Evolutionary conservation across 2,797 vertebrate species (phyloP).

Genomic region (Esox masquinongy): DNA sequence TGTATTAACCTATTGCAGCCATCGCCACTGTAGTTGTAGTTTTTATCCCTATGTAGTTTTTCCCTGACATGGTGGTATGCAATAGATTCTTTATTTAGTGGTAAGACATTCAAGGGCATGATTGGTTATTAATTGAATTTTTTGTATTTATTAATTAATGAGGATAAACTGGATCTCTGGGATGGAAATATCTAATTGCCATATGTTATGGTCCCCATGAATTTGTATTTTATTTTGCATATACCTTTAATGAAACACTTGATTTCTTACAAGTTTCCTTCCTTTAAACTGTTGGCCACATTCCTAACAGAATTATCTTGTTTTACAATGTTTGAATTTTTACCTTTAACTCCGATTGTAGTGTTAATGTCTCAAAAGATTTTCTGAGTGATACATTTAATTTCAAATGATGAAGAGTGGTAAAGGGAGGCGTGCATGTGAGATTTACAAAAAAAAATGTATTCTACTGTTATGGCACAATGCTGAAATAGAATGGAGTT

Average conservation of each 20-base stretch:
- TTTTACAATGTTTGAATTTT: not conserved
- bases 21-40: not conserved
- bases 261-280: not conserved
- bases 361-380: not conserved
- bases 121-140: not conserved
- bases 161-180: not conserved
- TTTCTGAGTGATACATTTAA: not conserved
- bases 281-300: not conserved
- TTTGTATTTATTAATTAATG: not conserved
- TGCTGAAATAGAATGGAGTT: no score
- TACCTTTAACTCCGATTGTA: not conserved
- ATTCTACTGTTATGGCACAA: no score
- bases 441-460: no score
- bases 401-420: not conserved
- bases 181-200: not conserved
- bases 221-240: not conserved
- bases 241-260: not conserved
- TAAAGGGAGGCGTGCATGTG: constrained; percentile 12
- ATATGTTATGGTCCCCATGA: constrained; percentile 3
- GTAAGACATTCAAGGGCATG: not conserved
- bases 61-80: no score
- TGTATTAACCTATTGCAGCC: not conserved
- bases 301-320: not conserved
- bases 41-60: not conserved
- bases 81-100: no score